Percentiles rank a stretch among this genome's conserved stretches.
phyloP scores from a whole-genome alignment of 1,140 invertebrate genomes.

The Drosophila sucinea region DNA sequence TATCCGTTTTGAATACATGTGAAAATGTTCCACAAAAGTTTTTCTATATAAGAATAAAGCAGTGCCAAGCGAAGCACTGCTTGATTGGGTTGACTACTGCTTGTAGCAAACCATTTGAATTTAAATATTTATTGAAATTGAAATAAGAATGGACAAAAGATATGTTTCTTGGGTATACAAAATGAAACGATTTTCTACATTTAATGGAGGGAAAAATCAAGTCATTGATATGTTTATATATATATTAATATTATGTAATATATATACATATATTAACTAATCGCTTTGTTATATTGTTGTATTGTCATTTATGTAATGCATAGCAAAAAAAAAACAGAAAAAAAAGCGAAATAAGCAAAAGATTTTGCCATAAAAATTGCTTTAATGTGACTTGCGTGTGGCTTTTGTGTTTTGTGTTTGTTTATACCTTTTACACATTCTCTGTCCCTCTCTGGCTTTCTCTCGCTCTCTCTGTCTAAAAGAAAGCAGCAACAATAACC shows the following conservation, averaged over 20 bases:
- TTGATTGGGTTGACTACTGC: too few species aligned
- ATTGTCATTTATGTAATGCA: conserved; percentile 13
- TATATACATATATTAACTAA: conserved; percentile 5
- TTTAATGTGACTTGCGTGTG: conserved; percentile 76
- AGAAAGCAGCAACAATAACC: conserved; percentile 32
- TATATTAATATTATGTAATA: not conserved
- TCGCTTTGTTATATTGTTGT: conserved; percentile 2
- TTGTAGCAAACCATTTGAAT: too few species aligned
- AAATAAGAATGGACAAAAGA: too few species aligned
- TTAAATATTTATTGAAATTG: too few species aligned
- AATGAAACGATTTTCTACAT: too few species aligned
- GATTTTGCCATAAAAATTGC: conserved; percentile 61
- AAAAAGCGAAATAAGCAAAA: conserved; percentile 3
- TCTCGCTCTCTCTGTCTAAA: conserved; percentile 44
- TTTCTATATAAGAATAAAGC: too few species aligned
- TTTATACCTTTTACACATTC: conserved; percentile 39
- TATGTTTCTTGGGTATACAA: too few species aligned
- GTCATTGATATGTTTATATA: not conserved
- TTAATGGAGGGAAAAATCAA: not conserved
- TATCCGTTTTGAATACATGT: too few species aligned
- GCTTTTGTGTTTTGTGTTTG: conserved; percentile 46
- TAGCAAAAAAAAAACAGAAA: not conserved
- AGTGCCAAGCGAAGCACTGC: too few species aligned
- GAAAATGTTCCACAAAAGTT: too few species aligned
- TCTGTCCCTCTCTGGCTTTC: not conserved